phyloP scores from a whole-genome alignment of 2,888 invertebrate genomes.

The Tanaodytes sp. region DNA sequence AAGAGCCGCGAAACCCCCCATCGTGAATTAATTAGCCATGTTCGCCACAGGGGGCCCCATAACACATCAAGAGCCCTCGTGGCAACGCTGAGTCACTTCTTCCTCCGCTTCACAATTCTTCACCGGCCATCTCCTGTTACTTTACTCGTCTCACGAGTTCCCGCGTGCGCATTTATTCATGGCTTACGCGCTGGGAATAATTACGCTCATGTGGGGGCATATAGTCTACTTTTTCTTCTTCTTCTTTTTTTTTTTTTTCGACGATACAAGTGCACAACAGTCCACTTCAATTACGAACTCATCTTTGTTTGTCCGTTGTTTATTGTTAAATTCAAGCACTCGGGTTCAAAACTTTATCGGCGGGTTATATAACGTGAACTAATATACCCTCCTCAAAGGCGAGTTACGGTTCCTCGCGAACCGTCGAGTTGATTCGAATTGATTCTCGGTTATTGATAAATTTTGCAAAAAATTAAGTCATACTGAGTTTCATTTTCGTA shows the following conservation, averaged over 20 bases:
- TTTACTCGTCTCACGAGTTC: constrained; percentile 26
- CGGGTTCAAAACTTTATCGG: too few relatives aligned
- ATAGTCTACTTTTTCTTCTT: constrained; percentile 4
- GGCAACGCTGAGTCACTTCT: constrained; percentile 61
- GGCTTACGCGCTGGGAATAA: constrained; percentile 48
- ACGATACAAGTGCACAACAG: too few relatives aligned
- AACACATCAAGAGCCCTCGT: constrained; percentile 53
- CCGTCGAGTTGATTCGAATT: too few relatives aligned
- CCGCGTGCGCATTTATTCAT: constrained; percentile 42
- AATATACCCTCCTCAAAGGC: too few relatives aligned
- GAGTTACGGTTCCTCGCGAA: too few relatives aligned
- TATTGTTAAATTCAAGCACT: too few relatives aligned
- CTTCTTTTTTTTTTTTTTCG: too few relatives aligned
- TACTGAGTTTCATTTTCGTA: too few relatives aligned
- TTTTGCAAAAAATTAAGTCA: too few relatives aligned
- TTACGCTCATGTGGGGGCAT: constrained; percentile 36
- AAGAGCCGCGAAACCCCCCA: constrained; percentile 61
- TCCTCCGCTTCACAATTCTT: constrained; percentile 24
- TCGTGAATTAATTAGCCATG: constrained; percentile 69
- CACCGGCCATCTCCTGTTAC: constrained; percentile 41
- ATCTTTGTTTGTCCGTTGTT: background rate
- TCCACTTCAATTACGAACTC: background rate
- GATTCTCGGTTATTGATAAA: too few relatives aligned
- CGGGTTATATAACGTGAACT: too few relatives aligned
- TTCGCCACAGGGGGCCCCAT: constrained; percentile 59